Base-by-base conservation (phyloP, 2,888 invertebrate genomes). In the Resseliella maxima region DNA sequence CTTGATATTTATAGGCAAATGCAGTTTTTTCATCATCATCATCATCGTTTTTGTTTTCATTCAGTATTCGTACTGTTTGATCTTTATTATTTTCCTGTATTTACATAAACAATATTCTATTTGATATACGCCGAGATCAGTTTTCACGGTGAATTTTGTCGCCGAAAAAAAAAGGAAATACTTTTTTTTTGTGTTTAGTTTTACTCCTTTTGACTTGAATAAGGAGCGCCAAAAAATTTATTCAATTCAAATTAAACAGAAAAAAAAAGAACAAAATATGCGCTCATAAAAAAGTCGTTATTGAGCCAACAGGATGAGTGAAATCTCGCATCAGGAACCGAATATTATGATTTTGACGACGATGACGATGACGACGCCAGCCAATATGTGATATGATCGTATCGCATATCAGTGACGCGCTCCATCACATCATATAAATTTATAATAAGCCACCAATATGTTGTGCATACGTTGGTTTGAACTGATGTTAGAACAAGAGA, bases 381-480 rank as follows among this genome's bases (percentile, higher is more conserved):
- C 15, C n/a, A n/a, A n/a, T n/a, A 38, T 38, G 12, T n/a, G 38
- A 83, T 38, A 38, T 10, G 21, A 38, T 36, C 38, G 8, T 38
- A 83, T 83, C 83, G 12, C 83, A 38, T 38, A 83, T 83, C 83
- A 38, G 38, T 38, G n/a, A 38, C 41, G 38, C 83, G 24, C 24
- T n/a, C 83, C 83, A 38, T 83, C 83, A 83, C 83, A 83, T 83
- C 36, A 31, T 38, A 83, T 83, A 83, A 36, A 83, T 83, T 83
- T 83, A 83, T 83, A 83, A 83, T 83, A 83, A 83, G 83, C 83
- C 83, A 83, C 83, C 83, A 83, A 38, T 38, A 83, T 83, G 38
- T 83, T 50, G 38, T 6, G 36, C 31, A 24, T 24, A 24, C 59
- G 24, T 3, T 59, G 24, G 24, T 24, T 24, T 5, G 12, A 31